Conservation (phyloP, 2,797 vertebrate genomes). For the Danio tinwini region DNA sequence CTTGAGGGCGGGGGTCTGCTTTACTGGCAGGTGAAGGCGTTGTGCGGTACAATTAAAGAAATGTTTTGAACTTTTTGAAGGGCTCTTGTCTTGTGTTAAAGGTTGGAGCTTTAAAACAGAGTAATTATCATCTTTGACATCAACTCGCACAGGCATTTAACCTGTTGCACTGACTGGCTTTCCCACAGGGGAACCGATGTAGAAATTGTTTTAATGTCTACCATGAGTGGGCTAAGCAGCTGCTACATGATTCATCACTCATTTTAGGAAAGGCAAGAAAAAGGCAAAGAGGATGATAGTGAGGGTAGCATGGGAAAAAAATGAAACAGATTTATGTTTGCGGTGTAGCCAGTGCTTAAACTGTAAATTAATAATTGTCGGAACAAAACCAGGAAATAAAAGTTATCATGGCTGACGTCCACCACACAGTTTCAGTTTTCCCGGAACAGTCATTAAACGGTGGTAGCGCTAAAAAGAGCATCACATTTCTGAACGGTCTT, state of each 20-base stretch:
- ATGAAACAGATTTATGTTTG: constrained; percentile 1
- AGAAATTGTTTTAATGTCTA: constrained; percentile 51
- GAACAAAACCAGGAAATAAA: no score
- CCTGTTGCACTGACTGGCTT: constrained; percentile 56
- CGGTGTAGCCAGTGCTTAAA: not conserved
- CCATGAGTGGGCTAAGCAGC: constrained; percentile 52
- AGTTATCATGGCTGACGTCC: no score
- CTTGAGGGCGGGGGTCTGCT: not conserved
- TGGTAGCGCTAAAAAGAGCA: no score
- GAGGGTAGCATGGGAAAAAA: constrained; percentile 8
- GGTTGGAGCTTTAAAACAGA: constrained; percentile 56
- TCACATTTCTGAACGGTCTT: no score
- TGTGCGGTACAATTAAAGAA: constrained; percentile 7
- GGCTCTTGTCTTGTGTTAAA: constrained; percentile 46
- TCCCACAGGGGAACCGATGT: constrained; percentile 36
- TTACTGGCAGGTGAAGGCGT: constrained; percentile 35
- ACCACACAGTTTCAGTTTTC: no score
- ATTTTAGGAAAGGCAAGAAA: constrained; percentile 40
- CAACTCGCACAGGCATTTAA: constrained; percentile 54
- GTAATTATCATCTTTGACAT: constrained; percentile 63
- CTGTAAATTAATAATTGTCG: no score
- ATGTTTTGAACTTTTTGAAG: constrained; percentile 50
- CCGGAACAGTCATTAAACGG: no score
- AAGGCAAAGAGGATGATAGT: constrained; percentile 23
- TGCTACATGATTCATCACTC: constrained; percentile 52